Conservation (phyloP, 2,888 invertebrate genomes). For the Trachelus troglodyta region DNA sequence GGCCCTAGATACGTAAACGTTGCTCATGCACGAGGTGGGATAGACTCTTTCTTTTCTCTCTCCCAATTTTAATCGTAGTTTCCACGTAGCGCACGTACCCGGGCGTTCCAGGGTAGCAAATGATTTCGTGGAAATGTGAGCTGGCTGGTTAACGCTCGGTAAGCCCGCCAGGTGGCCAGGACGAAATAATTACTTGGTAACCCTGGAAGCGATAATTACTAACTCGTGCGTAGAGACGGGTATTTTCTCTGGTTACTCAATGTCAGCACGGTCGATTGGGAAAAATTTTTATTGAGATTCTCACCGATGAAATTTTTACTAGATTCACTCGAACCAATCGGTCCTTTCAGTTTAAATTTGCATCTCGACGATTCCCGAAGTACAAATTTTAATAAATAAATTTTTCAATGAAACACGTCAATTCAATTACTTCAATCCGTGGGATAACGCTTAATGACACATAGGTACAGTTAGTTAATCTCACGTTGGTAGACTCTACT, state of each 20-base stretch:
- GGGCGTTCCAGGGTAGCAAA: background rate
- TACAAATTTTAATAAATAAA: background rate
- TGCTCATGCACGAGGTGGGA: background rate
- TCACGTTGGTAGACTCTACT: too few species aligned
- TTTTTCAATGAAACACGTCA: too few species aligned
- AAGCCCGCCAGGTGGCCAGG: conserved; percentile 1
- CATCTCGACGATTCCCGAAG: background rate
- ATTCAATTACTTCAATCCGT: too few species aligned
- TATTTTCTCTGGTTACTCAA: background rate
- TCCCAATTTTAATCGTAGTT: background rate
- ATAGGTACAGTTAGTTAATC: too few species aligned
- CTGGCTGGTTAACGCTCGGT: background rate
- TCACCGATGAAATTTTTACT: background rate
- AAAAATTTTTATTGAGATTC: background rate
- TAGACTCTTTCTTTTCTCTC: background rate
- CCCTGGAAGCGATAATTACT: background rate
- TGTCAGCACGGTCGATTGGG: background rate
- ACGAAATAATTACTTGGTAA: conserved; percentile 5
- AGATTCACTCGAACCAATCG: background rate
- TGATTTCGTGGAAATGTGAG: background rate
- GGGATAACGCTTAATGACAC: too few species aligned
- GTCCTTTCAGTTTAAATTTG: background rate
- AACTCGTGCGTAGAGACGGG: background rate
- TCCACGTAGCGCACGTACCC: background rate
- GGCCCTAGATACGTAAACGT: background rate